Conservation (phyloP, 2,797 vertebrate species). For the Semotilus atromaculatus region DNA sequence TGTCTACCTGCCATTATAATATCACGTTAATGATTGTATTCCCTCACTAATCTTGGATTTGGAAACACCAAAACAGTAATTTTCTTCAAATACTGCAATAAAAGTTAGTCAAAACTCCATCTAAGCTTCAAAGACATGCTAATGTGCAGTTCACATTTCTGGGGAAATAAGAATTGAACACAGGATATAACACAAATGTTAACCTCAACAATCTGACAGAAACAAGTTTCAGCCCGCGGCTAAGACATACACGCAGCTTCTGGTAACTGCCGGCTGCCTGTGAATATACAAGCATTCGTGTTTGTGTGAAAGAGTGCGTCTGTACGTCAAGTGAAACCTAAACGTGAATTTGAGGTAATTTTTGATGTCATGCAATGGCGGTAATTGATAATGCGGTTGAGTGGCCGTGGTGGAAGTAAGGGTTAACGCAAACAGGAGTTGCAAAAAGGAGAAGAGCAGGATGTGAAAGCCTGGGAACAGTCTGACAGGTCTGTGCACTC, state of each 20-base stretch:
- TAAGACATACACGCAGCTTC: slow-evolving; percentile 70
- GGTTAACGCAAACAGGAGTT: slow-evolving; percentile 14
- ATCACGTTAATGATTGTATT: background rate
- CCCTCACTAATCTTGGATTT: slow-evolving; percentile 2
- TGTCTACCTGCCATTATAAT: background rate
- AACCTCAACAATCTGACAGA: slow-evolving; percentile 59
- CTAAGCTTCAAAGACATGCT: slow-evolving; percentile 32
- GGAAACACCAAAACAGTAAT: background rate
- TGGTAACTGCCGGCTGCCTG: slow-evolving; percentile 76
- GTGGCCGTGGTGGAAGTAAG: slow-evolving; percentile 42
- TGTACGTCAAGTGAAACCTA: slow-evolving; percentile 51
- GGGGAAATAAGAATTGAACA: slow-evolving; percentile 57
- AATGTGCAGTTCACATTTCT: slow-evolving; percentile 28
- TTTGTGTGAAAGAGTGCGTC: slow-evolving; percentile 32
- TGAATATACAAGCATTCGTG: slow-evolving; percentile 42
- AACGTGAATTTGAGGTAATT: slow-evolving; percentile 56
- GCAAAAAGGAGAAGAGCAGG: slow-evolving; percentile 43
- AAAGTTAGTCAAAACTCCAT: background rate
- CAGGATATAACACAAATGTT: slow-evolving; percentile 71
- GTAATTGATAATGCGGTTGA: slow-evolving; percentile 45
- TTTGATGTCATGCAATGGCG: slow-evolving; percentile 58
- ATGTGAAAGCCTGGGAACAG: slow-evolving; percentile 55
- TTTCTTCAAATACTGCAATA: background rate
- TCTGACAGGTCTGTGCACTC: slow-evolving; percentile 6
- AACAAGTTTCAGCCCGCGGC: slow-evolving; percentile 37